Percentiles rank a stretch among this genome's conserved stretches.
phyloP scores from a whole-genome alignment of 2,888 invertebrate species.

The Halictus quadricinctus region DNA sequence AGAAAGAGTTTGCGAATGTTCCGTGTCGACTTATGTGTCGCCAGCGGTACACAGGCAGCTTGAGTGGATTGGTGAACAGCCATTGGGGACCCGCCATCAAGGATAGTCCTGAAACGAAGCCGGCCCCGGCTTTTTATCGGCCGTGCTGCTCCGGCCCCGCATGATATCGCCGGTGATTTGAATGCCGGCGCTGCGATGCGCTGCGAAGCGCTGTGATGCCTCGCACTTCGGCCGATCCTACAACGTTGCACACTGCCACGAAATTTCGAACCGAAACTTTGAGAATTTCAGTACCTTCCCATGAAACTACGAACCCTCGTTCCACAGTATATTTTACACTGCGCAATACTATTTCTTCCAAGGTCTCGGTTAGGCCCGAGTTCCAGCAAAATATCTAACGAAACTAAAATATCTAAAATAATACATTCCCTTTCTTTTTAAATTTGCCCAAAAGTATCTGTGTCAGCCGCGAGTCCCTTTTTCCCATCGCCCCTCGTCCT shows the following conservation, averaged over 20 bases:
- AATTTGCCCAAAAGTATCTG: too few relatives aligned
- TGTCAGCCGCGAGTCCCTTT: neutral
- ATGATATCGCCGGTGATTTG: constrained; percentile 44
- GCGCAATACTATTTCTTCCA: too few relatives aligned
- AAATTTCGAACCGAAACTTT: neutral
- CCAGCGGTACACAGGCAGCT: constrained; percentile 48
- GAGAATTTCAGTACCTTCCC: neutral
- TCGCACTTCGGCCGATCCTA: neutral
- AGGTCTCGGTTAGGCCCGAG: too few relatives aligned
- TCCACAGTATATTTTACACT: too few relatives aligned
- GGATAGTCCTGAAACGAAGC: constrained; percentile 43
- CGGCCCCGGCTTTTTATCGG: constrained; percentile 45
- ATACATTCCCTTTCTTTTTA: too few relatives aligned
- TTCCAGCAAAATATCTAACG: too few relatives aligned
- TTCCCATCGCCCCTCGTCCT: neutral
- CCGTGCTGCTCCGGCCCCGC: constrained; percentile 9
- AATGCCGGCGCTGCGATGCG: constrained; percentile 7
- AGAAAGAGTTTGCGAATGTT: neutral
- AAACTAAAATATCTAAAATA: too few relatives aligned
- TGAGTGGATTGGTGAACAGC: constrained; percentile 55
- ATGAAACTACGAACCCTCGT: too few relatives aligned
- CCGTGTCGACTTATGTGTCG: constrained; percentile 50
- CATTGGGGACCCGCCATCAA: constrained; percentile 55
- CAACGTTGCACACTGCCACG: neutral
- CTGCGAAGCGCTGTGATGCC: neutral